Evolutionary conservation across 2,797 vertebrate genomes (phyloP).

Genomic region (Carcharodon carcharias): DNA sequence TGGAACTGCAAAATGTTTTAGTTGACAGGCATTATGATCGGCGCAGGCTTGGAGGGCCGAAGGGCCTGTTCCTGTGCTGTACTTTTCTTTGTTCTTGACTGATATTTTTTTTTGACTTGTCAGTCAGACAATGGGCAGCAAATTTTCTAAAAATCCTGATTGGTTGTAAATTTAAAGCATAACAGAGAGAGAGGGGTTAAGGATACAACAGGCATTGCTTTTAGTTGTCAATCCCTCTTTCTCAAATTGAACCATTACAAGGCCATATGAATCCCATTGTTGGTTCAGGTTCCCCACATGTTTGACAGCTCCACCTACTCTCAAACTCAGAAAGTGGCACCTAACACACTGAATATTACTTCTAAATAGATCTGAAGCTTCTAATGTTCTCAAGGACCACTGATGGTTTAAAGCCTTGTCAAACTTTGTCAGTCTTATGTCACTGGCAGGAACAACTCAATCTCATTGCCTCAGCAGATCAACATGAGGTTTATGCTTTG

Average conservation of each 20-base stretch:
- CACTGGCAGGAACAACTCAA: not conserved
- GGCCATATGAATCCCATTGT: not conserved
- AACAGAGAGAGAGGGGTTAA: not conserved
- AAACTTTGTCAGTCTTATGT: not conserved
- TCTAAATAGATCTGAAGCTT: not conserved
- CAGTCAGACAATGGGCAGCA: not conserved
- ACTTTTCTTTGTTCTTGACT: not conserved
- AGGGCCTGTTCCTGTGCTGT: too few species aligned
- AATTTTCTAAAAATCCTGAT: not conserved
- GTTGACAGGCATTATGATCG: too few species aligned
- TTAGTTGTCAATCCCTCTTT: not conserved
- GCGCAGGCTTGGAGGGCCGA: too few species aligned
- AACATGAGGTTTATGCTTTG: not conserved
- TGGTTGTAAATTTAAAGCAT: not conserved
- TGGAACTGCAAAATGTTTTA: too few species aligned
- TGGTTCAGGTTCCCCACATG: not conserved
- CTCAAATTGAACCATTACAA: not conserved
- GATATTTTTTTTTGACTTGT: too few species aligned
- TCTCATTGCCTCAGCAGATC: too few species aligned
- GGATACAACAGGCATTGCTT: not conserved
- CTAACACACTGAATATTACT: not conserved
- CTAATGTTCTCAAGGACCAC: not conserved
- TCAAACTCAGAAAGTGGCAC: not conserved
- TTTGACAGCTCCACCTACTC: not conserved
- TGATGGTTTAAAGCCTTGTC: not conserved